Evolutionary conservation across 2,797 vertebrate species (phyloP), one percentile per base, ranked within the genome.

Genomic region (Acanthurus tractus): DNA sequence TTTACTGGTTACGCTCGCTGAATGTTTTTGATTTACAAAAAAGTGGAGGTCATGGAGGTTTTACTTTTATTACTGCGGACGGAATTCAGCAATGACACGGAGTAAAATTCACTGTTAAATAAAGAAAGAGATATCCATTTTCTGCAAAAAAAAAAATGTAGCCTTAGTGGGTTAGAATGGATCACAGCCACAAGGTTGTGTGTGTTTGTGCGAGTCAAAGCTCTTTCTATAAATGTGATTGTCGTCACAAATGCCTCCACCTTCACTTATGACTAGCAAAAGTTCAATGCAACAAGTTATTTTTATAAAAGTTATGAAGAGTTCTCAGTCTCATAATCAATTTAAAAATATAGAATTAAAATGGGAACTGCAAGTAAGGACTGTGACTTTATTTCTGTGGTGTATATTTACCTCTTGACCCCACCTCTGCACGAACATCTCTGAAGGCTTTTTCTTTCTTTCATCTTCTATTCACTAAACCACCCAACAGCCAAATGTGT

Each of bases 21-120:
- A 74, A 81, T 63, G 57, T 73, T 74, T 34, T 78, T 40, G 54
- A 72, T 81, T 67, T 42, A 22, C 13, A 74, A 76, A 78, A 34
- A 82, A 76, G 38, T 56, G 49, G 44, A 71, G 65, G 78, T 64
- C 59, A 45, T 34, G 4, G 61, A 63, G 50, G 75, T 45, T 61
- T 69, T 34, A 46, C 74, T 79, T 79, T 74, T 68, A 83, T 83
- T 70, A 45, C 15, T 14, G 48, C 11, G n/a, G 45, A 73, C 48
- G 49, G 42, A 40, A 12, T 76, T 74, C 17, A 57, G 38, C 66
- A 52, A 59, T 49, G 55, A 73, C 65, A 45, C 13, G 9, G 14
- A 70, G 38, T 0, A 3, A 49, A 56, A 62, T 38, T 18, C 38
- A 17, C 29, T 22, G 66, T 20, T 20, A n/a, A 61, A 34, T 34